These are phyloP conservation scores for Nycticryphes semicollaris DNA, from an alignment of 2,113 vertebrate species.

Conservation along the genomic window DNA sequence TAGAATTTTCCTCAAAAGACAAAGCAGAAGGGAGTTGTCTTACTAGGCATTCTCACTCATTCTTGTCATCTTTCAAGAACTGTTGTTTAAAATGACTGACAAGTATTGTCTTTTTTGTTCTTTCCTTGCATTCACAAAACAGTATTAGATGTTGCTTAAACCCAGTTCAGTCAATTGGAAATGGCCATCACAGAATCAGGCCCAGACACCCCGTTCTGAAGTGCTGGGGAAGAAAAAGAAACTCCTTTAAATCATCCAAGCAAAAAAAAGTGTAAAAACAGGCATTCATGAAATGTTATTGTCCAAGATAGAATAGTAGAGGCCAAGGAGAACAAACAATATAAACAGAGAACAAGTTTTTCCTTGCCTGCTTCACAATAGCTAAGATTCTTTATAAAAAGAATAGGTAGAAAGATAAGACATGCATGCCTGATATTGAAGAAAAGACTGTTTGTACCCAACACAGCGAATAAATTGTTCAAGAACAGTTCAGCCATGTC, in stretches of 20 bases:
- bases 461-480: constrained; percentile 69
- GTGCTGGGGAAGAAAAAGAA: not conserved
- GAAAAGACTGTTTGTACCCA: constrained; percentile 75
- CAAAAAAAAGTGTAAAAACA: not conserved
- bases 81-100: not conserved
- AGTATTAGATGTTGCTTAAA: not conserved
- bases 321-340: constrained; percentile 10
- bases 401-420: constrained; percentile 69
- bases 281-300: constrained; percentile 43
- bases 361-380: constrained; percentile 58
- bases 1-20: not conserved
- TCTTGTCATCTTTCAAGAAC: not conserved
- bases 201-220: not conserved
- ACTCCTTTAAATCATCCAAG: constrained; percentile 5
- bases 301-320: constrained; percentile 27
- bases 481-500: constrained; percentile 73
- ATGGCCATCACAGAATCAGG: not conserved
- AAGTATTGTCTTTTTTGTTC: not conserved
- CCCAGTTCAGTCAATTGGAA: not conserved
- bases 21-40: not conserved
- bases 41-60: not conserved
- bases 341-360: constrained; percentile 43
- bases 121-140: not conserved
- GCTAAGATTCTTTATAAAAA: constrained; percentile 62
- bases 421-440: constrained; percentile 64